Conservation (phyloP, 2,113 vertebrate species). For the Malaclemys terrapin region DNA sequence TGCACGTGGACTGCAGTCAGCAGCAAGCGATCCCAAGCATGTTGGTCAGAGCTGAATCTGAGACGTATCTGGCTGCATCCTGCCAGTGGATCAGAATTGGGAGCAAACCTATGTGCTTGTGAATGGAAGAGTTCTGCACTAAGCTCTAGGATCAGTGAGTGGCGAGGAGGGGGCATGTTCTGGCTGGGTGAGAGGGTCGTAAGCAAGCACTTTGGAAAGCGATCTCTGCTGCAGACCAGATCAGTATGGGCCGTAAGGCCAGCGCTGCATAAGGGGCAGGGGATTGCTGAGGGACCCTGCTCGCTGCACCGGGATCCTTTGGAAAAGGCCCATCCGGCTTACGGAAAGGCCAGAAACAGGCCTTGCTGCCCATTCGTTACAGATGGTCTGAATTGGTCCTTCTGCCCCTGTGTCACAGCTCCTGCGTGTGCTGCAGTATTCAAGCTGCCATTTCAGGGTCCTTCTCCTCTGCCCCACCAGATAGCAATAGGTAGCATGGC, state of each 20-base stretch:
- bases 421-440: not conserved
- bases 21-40: accelerated
- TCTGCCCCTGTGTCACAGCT: not conserved
- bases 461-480: not conserved
- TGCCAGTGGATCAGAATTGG: not conserved
- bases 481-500: not conserved
- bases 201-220: not conserved
- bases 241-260: not conserved
- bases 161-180: not conserved
- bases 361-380: not conserved
- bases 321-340: too few relatives aligned
- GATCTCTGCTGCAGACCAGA: too few relatives aligned
- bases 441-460: not conserved
- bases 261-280: too few relatives aligned
- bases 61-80: too few relatives aligned
- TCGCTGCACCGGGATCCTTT: not conserved
- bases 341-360: not conserved
- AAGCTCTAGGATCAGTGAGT: not conserved
- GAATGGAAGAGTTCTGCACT: not conserved
- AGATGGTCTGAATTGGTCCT: not conserved
- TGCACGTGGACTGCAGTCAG: not conserved
- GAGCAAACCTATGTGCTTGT: not conserved
- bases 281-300: not conserved
- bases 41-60: not conserved
- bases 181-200: not conserved